Evolutionary conservation across 2,888 invertebrate species (phyloP).

Genomic region (Brachypalpus laphriformis): DNA sequence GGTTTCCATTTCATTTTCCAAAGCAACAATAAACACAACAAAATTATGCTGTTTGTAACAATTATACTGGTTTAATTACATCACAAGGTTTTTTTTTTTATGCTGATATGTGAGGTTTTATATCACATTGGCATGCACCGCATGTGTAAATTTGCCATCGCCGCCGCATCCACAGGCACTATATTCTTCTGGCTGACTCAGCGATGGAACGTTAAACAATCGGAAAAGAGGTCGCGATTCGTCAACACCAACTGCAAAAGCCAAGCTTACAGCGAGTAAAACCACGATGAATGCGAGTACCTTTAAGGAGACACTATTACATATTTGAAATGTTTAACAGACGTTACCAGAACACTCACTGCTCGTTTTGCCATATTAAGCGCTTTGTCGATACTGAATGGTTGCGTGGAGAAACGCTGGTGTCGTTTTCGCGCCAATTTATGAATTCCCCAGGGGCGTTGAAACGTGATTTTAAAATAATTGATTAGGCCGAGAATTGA

Average conservation of each 20-base stretch:
- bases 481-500: constrained; percentile 17
- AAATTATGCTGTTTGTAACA: constrained; percentile 43
- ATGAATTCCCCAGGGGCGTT: background rate
- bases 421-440: background rate
- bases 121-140: background rate
- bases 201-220: background rate
- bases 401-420: constrained; percentile 6
- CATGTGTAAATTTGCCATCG: background rate
- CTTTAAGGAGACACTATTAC: constrained; percentile 22
- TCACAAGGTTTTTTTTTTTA: background rate
- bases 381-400: constrained; percentile 10
- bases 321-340: background rate
- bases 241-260: constrained; percentile 6
- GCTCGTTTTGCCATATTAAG: constrained; percentile 40
- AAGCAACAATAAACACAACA: constrained; percentile 1
- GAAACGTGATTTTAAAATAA: constrained; percentile 50
- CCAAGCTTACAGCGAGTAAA: constrained; percentile 26
- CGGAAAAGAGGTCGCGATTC: background rate
- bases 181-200: background rate
- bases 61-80: constrained; percentile 45
- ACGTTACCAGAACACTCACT: constrained; percentile 33
- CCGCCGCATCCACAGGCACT: constrained; percentile 49
- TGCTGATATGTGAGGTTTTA: constrained; percentile 26
- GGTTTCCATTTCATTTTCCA: constrained; percentile 27
- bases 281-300: constrained; percentile 41